A percentile compares a stretch with the other conserved stretches of the same genome.
These are phyloP conservation scores for Diadophis punctatus DNA, from an alignment of 2,113 vertebrate genomes.

Conservation along the genomic window DNA sequence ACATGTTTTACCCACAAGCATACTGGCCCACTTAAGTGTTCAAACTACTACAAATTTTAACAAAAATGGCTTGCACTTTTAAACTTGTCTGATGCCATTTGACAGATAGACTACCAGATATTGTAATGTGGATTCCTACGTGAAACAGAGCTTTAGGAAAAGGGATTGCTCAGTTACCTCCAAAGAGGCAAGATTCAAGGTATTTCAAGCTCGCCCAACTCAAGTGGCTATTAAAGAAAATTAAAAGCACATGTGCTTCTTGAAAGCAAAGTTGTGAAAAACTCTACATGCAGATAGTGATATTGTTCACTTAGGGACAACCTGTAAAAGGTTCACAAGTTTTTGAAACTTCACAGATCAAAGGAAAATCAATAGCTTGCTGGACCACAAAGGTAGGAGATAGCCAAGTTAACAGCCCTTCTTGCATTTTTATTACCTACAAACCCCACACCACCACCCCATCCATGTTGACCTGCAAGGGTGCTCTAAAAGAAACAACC, in stretches of 20 bases:
- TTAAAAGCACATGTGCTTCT: not conserved
- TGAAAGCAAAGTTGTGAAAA: conserved; percentile 23
- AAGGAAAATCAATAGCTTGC: not conserved
- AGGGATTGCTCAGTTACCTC: conserved; percentile 22
- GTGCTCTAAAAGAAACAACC: not conserved
- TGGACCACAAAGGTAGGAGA: conserved; percentile 19
- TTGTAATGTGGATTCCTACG: conserved; percentile 20
- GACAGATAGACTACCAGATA: conserved; percentile 11
- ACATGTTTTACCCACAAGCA: not conserved
- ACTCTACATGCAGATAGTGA: not conserved
- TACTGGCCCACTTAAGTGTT: not conserved
- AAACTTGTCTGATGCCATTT: not conserved
- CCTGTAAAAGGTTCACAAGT: not conserved
- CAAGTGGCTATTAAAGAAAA: conserved; percentile 27
- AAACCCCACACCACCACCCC: not conserved
- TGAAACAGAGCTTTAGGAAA: conserved; percentile 20
- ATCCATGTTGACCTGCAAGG: not conserved
- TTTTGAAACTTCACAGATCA: conserved; percentile 1
- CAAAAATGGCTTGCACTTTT: not conserved
- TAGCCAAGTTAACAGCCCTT: not conserved
- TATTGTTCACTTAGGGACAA: not conserved
- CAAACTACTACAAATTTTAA: not conserved
- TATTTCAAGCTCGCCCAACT: conserved; percentile 23
- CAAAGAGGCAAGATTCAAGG: conserved; percentile 16
- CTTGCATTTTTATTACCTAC: not conserved